These are phyloP conservation scores for Phrynosoma platyrhinos DNA, from an alignment of 2,113 vertebrate genomes.

Conservation along the genomic window DNA sequence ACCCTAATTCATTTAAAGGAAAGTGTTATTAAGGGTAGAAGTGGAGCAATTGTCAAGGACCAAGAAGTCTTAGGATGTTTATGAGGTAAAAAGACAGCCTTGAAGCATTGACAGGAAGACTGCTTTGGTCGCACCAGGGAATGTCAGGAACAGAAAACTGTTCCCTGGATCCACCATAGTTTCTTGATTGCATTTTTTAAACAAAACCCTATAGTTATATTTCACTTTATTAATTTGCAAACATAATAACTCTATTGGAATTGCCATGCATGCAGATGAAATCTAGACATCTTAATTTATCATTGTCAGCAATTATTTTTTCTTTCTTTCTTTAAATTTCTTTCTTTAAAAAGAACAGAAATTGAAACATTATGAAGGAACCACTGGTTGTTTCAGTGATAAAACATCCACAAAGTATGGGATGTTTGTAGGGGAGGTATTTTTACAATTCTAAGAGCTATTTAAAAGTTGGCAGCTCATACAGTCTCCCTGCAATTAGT, in stretches of 20 bases:
- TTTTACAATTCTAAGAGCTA: neutral
- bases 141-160: too few relatives aligned
- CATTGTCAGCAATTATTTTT: neutral
- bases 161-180: too few relatives aligned
- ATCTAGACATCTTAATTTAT: neutral
- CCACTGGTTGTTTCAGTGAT: neutral
- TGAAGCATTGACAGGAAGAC: too few relatives aligned
- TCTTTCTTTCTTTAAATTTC: too few relatives aligned
- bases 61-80: too few relatives aligned
- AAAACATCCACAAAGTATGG: neutral
- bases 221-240: neutral
- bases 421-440: neutral
- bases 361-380: neutral
- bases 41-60: too few relatives aligned
- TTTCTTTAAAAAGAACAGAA: conserved; percentile 2
- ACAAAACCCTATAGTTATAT: neutral
- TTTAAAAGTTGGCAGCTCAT: neutral
- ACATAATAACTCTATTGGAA: neutral
- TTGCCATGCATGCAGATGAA: neutral
- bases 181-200: neutral
- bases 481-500: conserved; percentile 1
- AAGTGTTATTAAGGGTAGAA: too few relatives aligned
- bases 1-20: too few relatives aligned
- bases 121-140: too few relatives aligned
- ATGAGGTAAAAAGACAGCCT: too few relatives aligned